Evolutionary conservation across 2,797 vertebrate species (phyloP).

Genomic region (Hydrolagus colliei): DNA sequence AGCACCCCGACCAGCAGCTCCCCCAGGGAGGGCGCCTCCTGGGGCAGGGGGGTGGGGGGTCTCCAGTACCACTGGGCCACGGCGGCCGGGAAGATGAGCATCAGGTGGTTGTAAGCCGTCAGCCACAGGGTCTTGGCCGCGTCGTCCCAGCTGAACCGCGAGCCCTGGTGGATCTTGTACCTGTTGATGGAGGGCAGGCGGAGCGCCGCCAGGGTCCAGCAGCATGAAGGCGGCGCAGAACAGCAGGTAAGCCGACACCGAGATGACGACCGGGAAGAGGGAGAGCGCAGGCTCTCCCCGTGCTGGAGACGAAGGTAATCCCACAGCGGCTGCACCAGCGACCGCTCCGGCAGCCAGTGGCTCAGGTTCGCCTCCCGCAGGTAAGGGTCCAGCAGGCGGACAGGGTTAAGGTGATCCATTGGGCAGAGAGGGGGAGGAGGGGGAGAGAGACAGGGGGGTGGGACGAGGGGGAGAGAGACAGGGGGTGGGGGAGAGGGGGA

Average conservation of each 20-base stretch:
- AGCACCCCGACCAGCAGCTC: constrained; percentile 48
- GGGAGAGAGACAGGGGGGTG: too few relatives aligned
- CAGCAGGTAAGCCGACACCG: constrained; percentile 57
- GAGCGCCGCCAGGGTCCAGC: constrained; percentile 54
- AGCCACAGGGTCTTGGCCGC: constrained; percentile 56
- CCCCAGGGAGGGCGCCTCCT: constrained; percentile 46
- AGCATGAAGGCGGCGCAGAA: constrained; percentile 53
- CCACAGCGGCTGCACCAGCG: constrained; percentile 58
- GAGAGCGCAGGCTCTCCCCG: constrained; percentile 54
- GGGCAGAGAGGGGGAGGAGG: too few relatives aligned
- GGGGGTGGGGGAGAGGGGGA: too few relatives aligned
- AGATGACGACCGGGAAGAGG: constrained; percentile 55
- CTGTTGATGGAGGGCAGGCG: constrained; percentile 50
- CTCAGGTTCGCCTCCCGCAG: too few relatives aligned
- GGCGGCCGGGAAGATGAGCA: constrained; percentile 64
- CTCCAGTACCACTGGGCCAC: constrained; percentile 69
- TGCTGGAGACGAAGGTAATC: constrained; percentile 51
- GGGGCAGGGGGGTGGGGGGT: constrained; percentile 48
- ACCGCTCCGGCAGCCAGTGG: neutral
- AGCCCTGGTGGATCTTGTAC: constrained; percentile 53
- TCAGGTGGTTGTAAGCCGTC: constrained; percentile 64
- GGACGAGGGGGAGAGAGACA: too few relatives aligned
- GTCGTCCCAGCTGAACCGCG: constrained; percentile 43
- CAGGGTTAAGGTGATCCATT: too few relatives aligned
- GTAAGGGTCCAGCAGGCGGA: too few relatives aligned